Conservation (phyloP, 30 jellyfish, hydroid and myxozoan genomes). For the Aurelia sp. region DNA sequence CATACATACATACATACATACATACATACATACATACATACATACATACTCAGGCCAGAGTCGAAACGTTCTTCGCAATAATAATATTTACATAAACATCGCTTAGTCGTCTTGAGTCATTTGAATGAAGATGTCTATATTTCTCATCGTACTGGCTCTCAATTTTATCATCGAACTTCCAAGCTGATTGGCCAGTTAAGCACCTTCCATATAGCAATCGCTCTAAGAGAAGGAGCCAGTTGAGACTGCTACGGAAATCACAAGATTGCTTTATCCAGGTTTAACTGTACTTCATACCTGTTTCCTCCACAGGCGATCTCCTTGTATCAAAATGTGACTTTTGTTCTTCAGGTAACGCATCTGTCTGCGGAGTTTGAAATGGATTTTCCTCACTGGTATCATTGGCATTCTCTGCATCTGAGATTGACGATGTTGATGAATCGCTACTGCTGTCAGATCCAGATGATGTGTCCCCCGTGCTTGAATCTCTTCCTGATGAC, state of each 20-base stretch:
- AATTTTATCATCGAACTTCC: too few relatives aligned
- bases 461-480: conserved; percentile 79
- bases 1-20: too few relatives aligned
- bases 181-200: too few relatives aligned
- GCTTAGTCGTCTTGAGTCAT: too few relatives aligned
- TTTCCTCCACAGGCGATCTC: conserved; percentile 70
- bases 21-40: too few relatives aligned
- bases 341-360: conserved; percentile 21
- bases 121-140: too few relatives aligned
- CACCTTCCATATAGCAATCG: neutral
- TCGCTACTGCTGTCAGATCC: conserved; percentile 69
- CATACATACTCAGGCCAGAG: too few relatives aligned
- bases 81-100: too few relatives aligned
- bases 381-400: conserved; percentile 65
- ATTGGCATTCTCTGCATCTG: conserved; percentile 62
- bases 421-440: conserved; percentile 77
- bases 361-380: conserved; percentile 30
- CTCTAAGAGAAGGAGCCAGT: neutral
- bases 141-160: too few relatives aligned
- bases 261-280: too few relatives aligned
- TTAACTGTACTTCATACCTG: conserved; percentile 23
- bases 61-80: too few relatives aligned
- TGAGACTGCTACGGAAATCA: too few relatives aligned
- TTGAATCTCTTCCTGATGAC: conserved; percentile 68
- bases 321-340: conserved; percentile 27